Conservation (phyloP, 2,797 vertebrate genomes). For the Gymnoscopelus braueri region DNA sequence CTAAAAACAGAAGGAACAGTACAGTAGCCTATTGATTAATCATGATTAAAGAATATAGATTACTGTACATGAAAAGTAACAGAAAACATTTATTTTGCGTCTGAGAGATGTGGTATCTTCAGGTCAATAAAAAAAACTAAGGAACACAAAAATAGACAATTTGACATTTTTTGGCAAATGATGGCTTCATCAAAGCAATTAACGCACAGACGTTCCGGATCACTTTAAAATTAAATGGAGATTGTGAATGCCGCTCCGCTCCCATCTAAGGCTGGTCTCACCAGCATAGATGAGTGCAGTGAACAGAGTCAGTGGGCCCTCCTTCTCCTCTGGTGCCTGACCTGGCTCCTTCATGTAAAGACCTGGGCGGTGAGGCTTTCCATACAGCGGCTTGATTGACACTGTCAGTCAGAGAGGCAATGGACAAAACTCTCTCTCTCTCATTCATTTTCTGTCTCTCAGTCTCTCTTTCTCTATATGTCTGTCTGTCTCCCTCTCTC, state of each 20-base stretch:
- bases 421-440: constrained; percentile 45
- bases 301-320: constrained; percentile 50
- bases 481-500: constrained; percentile 23
- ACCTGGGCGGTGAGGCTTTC: constrained; percentile 56
- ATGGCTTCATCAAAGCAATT: no score
- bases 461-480: neutral
- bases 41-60: no score
- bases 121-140: no score
- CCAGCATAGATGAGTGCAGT: constrained; percentile 33
- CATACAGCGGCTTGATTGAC: constrained; percentile 68
- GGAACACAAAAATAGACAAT: no score
- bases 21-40: no score
- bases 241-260: neutral
- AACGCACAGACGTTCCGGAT: no score
- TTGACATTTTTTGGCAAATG: no score
- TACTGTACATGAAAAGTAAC: no score
- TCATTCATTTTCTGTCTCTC: neutral
- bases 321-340: constrained; percentile 3
- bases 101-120: no score
- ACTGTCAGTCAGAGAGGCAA: constrained; percentile 55
- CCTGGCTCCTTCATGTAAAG: constrained; percentile 37
- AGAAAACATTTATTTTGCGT: no score
- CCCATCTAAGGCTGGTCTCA: constrained; percentile 10
- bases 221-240: neutral
- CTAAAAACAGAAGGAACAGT: no score